Percentiles rank a stretch among this genome's conserved stretches.
These are phyloP conservation scores for Yponomeuta plumbellus DNA, from an alignment of 2,888 invertebrate genomes.

Conservation along the genomic window DNA sequence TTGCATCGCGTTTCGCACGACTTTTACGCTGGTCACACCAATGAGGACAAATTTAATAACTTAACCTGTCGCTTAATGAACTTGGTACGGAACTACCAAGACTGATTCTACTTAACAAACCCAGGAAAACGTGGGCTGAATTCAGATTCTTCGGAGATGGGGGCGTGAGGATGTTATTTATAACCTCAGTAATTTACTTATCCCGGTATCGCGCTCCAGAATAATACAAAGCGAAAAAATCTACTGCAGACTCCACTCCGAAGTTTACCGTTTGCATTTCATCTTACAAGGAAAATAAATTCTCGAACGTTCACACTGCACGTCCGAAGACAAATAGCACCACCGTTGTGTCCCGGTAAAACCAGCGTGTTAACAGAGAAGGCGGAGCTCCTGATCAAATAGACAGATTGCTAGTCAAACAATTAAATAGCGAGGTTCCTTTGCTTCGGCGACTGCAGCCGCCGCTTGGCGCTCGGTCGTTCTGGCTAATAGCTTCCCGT, in stretches of 20 bases:
- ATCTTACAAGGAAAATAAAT: constrained; percentile 10
- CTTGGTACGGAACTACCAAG: background rate
- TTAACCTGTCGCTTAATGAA: background rate
- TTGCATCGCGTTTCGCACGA: constrained; percentile 61
- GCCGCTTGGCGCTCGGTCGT: constrained; percentile 10
- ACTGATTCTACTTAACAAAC: no score
- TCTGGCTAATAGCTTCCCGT: constrained; percentile 39
- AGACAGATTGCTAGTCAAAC: constrained; percentile 68
- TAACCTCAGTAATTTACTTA: no score
- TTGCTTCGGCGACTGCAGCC: constrained; percentile 36
- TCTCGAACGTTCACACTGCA: constrained; percentile 14
- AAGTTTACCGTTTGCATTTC: background rate
- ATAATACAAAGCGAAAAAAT: constrained; percentile 24
- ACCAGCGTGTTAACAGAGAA: constrained; percentile 49
- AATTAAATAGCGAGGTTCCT: constrained; percentile 51
- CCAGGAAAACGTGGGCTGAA: no score
- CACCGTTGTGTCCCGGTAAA: constrained; percentile 35
- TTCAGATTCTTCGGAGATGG: no score
- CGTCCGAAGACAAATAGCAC: constrained; percentile 41
- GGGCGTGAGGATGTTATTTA: no score
- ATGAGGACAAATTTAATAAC: constrained; percentile 43
- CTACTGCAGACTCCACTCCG: background rate
- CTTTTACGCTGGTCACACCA: constrained; percentile 38
- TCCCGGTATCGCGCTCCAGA: background rate
- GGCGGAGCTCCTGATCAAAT: constrained; percentile 60